These are phyloP conservation scores for Bruchidius siliquastri DNA, from an alignment of 2,888 invertebrate species.

Conservation along the genomic window DNA sequence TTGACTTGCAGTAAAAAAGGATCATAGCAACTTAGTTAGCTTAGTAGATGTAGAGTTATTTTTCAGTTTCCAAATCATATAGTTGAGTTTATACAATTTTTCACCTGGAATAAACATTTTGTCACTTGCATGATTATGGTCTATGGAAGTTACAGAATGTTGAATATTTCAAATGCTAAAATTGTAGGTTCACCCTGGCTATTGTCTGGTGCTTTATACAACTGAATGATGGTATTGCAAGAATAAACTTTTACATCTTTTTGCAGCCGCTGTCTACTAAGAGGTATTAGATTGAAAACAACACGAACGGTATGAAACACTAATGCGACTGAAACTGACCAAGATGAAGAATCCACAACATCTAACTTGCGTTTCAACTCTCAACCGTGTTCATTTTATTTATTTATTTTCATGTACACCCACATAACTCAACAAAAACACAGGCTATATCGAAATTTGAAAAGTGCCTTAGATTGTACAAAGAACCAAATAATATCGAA, in stretches of 20 bases:
- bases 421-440: slow-evolving; percentile 14
- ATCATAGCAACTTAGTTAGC: too few species aligned
- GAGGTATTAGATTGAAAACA: slow-evolving; percentile 18
- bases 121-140: too few species aligned
- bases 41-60: too few species aligned
- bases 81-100: too few species aligned
- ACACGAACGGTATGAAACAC: slow-evolving; percentile 23
- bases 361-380: slow-evolving; percentile 26
- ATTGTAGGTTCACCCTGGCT: background rate
- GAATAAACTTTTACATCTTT: slow-evolving; percentile 9
- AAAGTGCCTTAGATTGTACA: slow-evolving; percentile 40
- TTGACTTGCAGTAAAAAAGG: too few species aligned
- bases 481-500: slow-evolving; percentile 14
- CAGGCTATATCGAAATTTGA: slow-evolving; percentile 5
- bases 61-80: too few species aligned
- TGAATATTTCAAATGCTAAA: background rate
- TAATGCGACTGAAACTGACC: slow-evolving; percentile 16
- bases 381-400: slow-evolving; percentile 32
- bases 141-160: too few species aligned
- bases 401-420: slow-evolving; percentile 18
- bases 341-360: slow-evolving; percentile 24
- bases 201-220: background rate
- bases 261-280: slow-evolving; percentile 45
- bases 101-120: too few species aligned
- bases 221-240: background rate